phyloP scores from a whole-genome alignment of 2,797 vertebrate genomes.

The Poeciliopsis turneri region DNA sequence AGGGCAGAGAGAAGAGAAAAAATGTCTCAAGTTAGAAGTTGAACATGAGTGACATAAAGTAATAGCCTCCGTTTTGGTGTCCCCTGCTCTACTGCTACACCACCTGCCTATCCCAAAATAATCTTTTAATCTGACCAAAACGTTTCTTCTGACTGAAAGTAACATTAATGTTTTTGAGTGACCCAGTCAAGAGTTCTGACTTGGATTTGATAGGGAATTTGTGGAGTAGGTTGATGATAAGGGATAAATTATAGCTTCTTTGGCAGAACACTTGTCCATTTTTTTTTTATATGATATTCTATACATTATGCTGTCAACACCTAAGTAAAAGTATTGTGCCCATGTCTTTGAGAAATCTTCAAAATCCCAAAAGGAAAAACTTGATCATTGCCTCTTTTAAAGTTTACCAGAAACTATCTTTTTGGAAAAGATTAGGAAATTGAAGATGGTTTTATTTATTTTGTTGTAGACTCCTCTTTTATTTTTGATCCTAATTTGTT shows the following conservation, averaged over 20 bases:
- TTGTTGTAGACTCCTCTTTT: background rate
- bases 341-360: background rate
- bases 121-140: background rate
- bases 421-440: background rate
- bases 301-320: background rate
- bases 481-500: background rate
- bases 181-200: background rate
- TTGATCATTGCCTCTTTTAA: background rate
- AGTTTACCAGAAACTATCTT: background rate
- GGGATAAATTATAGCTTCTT: background rate
- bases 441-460: background rate
- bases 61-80: background rate
- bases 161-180: background rate
- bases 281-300: background rate
- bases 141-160: background rate
- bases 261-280: background rate
- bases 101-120: background rate
- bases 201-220: background rate
- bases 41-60: background rate
- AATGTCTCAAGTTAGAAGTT: background rate
- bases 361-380: background rate
- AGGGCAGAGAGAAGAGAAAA: background rate
- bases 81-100: background rate
- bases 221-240: background rate
- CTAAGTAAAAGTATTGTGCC: background rate